phyloP scores from a whole-genome alignment of 1,140 invertebrate genomes.

The Plectus sambesii region DNA sequence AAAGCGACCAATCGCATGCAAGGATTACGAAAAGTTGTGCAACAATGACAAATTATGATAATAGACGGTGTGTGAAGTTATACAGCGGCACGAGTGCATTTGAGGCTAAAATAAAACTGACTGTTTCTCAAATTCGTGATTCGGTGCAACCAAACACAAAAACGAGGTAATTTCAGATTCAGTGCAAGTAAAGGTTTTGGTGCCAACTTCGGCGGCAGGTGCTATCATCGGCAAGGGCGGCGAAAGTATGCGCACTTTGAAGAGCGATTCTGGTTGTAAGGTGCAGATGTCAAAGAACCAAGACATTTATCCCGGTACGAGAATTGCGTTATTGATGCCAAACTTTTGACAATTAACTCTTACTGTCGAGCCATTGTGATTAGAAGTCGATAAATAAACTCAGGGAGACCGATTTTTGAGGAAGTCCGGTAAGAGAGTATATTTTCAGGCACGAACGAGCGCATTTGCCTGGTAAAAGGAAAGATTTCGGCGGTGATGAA shows the following conservation, averaged over 20 bases:
- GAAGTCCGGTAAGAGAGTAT: no score
- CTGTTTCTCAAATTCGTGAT: background rate
- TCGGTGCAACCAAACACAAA: background rate
- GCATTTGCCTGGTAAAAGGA: slow-evolving; percentile 91
- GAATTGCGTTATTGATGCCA: no score
- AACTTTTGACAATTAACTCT: no score
- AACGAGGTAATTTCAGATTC: slow-evolving; percentile 20
- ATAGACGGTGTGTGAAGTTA: no score
- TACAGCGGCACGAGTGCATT: no score
- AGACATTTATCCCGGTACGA: slow-evolving; percentile 39
- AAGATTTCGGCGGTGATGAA: slow-evolving; percentile 79
- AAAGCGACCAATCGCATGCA: no score
- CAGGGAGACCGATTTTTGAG: no score
- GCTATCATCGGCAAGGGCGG: slow-evolving; percentile 44
- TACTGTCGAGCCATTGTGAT: no score
- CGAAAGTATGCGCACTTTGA: slow-evolving; percentile 39
- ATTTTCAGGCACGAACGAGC: slow-evolving; percentile 76
- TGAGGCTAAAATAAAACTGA: no score
- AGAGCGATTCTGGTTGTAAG: slow-evolving; percentile 38
- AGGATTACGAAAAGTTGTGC: no score
- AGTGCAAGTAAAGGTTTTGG: slow-evolving; percentile 42
- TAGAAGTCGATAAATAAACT: no score
- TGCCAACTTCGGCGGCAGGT: slow-evolving; percentile 40
- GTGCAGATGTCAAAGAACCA: slow-evolving; percentile 46
- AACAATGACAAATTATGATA: no score